phyloP scores from a whole-genome alignment of 2,888 invertebrate genomes.

The Operophtera brumata region DNA sequence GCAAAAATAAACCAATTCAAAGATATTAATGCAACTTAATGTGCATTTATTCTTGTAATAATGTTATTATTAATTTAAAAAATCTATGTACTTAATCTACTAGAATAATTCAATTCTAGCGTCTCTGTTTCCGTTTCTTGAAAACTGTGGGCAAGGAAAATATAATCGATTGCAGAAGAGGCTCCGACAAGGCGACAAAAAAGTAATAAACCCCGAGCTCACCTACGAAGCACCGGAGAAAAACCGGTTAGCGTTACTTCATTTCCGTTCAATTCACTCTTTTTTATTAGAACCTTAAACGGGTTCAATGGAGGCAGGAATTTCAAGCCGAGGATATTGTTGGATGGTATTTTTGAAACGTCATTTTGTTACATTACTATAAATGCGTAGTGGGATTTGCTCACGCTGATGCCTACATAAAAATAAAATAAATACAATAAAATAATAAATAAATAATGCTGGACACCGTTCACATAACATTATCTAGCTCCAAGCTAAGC shows the following conservation, averaged over 20 bases:
- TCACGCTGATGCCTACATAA: not conserved
- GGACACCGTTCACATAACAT: too few species aligned
- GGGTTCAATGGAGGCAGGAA: constrained; percentile 63
- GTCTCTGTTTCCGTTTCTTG: not conserved
- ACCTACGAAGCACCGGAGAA: constrained; percentile 58
- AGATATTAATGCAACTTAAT: too few species aligned
- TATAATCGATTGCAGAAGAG: constrained; percentile 36
- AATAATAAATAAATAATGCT: too few species aligned
- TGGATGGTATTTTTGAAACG: constrained; percentile 26
- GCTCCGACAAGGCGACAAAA: constrained; percentile 51
- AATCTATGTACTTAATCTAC: too few species aligned
- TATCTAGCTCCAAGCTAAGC: too few species aligned
- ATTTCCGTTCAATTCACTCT: constrained; percentile 76
- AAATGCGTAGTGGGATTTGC: constrained; percentile 5
- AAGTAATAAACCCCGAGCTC: constrained; percentile 52
- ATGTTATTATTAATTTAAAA: too few species aligned
- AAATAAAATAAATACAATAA: too few species aligned
- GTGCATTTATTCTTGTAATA: too few species aligned
- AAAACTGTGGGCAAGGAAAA: constrained; percentile 15
- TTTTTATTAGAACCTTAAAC: constrained; percentile 72
- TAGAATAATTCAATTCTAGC: too few species aligned
- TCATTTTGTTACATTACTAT: constrained; percentile 7
- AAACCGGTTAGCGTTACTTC: constrained; percentile 77
- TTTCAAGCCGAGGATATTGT: constrained; percentile 30
- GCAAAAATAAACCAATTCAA: too few species aligned